Evolutionary conservation across 1,140 invertebrate genomes (phyloP).

Genomic region (Monomorium pharaonis): DNA sequence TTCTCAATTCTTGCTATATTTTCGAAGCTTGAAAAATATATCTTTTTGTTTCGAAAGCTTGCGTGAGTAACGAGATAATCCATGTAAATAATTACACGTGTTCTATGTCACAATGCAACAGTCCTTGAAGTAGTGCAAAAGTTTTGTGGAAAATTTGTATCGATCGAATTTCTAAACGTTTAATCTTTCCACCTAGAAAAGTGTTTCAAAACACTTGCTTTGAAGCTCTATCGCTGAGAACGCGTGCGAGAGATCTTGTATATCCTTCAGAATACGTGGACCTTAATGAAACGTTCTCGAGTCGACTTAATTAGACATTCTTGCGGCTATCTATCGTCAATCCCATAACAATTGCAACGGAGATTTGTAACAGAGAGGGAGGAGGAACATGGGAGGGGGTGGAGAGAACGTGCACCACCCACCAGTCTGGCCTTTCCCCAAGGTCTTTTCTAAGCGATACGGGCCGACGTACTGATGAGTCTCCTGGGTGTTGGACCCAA

Average conservation of each 20-base stretch:
- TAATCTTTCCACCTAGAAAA: not conserved
- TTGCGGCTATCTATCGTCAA: not conserved
- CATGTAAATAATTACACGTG: not conserved
- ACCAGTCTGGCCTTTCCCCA: conserved; percentile 99
- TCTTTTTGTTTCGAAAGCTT: not conserved
- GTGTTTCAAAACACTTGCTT: not conserved
- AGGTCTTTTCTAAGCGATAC: conserved; percentile 98
- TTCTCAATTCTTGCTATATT: not conserved
- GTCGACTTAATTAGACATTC: conserved; percentile 3
- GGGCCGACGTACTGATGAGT: conserved; percentile 98
- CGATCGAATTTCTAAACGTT: not conserved
- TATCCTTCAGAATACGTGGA: too few relatives aligned
- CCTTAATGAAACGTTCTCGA: not conserved
- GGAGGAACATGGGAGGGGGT: too few relatives aligned
- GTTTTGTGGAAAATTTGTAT: conserved; percentile 1
- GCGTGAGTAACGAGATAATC: not conserved
- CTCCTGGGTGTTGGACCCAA: conserved; percentile 87
- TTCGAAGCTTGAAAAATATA: not conserved
- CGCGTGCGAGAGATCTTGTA: not conserved
- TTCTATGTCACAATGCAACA: not conserved
- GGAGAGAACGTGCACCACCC: conserved; percentile 73
- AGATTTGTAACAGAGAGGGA: not conserved
- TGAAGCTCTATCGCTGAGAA: not conserved
- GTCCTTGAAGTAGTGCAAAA: conserved; percentile 10
- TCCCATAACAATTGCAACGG: not conserved